Percentiles rank a stretch among this genome's conserved stretches.
phyloP scores from a whole-genome alignment of 2,888 invertebrate genomes.

The Pseudeuparius sepicola region DNA sequence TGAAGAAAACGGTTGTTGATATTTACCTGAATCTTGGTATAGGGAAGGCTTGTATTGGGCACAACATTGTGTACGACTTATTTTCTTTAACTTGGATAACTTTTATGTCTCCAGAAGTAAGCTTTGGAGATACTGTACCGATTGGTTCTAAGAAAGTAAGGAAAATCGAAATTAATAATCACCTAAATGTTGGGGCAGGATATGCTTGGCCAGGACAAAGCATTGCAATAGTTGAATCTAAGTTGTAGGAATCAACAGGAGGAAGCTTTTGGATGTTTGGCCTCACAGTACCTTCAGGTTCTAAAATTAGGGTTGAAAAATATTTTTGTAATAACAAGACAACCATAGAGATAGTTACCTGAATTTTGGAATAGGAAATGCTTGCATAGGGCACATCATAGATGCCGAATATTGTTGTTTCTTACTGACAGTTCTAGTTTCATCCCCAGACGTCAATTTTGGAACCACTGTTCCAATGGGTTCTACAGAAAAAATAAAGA shows the following conservation, averaged over 20 bases:
- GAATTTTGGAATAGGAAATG: slow-evolving; percentile 21
- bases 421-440: slow-evolving; percentile 20
- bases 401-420: slow-evolving; percentile 42
- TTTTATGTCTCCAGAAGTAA: slow-evolving; percentile 36
- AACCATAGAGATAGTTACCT: too few species aligned
- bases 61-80: slow-evolving; percentile 46
- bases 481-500: slow-evolving; percentile 42
- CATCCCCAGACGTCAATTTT: slow-evolving; percentile 41
- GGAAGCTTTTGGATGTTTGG: too few species aligned
- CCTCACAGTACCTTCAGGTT: slow-evolving; percentile 42
- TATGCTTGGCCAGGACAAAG: slow-evolving; percentile 58
- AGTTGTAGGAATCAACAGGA: too few species aligned
- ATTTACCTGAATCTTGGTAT: slow-evolving; percentile 19
- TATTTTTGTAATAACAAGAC: too few species aligned
- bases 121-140: slow-evolving; percentile 62
- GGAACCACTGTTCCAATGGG: slow-evolving; percentile 69
- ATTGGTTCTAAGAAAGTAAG: slow-evolving; percentile 60
- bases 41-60: slow-evolving; percentile 41
- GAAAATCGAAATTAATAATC: too few species aligned
- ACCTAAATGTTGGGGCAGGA: slow-evolving; percentile 49
- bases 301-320: too few species aligned
- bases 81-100: slow-evolving; percentile 26
- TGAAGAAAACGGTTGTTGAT: too few species aligned
- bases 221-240: too few species aligned
- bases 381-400: slow-evolving; percentile 48